A percentile compares a stretch with the other conserved stretches of the same genome.
These are phyloP conservation scores for Heliopora coerulea DNA, from an alignment of 92 coral and sea anemone species.

Conservation along the genomic window DNA sequence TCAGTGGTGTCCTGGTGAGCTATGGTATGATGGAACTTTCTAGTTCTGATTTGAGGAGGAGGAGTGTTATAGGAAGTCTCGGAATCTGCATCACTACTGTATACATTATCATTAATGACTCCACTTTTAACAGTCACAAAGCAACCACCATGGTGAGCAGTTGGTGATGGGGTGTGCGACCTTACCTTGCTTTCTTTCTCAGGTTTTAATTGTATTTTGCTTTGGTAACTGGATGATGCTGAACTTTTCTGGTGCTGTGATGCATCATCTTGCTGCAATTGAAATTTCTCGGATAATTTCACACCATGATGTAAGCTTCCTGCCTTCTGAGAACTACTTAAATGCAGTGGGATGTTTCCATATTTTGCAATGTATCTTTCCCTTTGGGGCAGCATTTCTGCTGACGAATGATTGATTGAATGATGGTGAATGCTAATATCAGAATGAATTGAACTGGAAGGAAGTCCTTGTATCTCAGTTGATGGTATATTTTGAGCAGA, in stretches of 20 bases:
- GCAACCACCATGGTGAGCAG: neutral
- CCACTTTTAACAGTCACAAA: conserved; percentile 37
- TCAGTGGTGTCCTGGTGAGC: conserved; percentile 60
- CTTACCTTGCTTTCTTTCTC: neutral
- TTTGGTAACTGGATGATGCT: neutral
- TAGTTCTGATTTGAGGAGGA: conserved; percentile 58
- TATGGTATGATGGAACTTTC: conserved; percentile 30
- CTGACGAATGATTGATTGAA: neutral
- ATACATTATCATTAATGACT: conserved; percentile 35
- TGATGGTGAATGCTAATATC: neutral
- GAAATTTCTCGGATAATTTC: conserved; percentile 26
- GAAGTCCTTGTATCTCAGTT: neutral
- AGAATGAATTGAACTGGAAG: neutral
- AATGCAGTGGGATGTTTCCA: conserved; percentile 3
- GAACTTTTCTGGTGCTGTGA: neutral
- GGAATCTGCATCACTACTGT: conserved; percentile 97
- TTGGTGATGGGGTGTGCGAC: neutral
- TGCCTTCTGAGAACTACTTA: neutral
- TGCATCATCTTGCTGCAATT: neutral
- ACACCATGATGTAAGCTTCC: conserved; percentile 2
- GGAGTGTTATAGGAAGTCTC: conserved; percentile 87
- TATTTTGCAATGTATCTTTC: conserved; percentile 23
- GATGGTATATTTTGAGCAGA: neutral
- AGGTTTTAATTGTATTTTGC: neutral
- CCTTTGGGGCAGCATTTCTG: conserved; percentile 2